Evolutionary conservation across 2,797 vertebrate genomes (phyloP).

Genomic region (Halcyon chelicuti): DNA sequence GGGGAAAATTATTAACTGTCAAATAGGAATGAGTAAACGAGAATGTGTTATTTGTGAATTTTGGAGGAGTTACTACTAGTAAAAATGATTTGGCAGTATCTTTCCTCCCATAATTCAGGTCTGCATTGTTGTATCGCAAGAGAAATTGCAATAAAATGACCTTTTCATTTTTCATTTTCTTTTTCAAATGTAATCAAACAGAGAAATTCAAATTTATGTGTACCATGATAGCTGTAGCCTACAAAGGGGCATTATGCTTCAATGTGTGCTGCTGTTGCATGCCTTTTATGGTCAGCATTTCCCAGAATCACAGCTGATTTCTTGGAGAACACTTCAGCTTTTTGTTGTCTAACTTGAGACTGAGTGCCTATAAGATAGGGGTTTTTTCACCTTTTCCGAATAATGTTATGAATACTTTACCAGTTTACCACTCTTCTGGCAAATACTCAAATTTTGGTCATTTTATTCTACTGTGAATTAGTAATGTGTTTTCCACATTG

Average conservation of each 20-base stretch:
- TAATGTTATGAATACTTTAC: neutral
- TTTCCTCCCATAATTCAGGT: neutral
- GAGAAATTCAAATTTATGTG: neutral
- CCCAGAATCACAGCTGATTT: neutral
- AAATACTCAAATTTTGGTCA: neutral
- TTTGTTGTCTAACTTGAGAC: neutral
- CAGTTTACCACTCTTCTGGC: neutral
- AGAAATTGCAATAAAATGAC: neutral
- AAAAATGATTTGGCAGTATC: slow-evolving; percentile 19
- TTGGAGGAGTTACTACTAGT: slow-evolving; percentile 14
- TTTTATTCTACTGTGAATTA: neutral
- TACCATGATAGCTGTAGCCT: neutral
- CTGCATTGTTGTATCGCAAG: neutral
- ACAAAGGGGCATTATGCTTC: neutral
- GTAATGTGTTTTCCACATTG: neutral
- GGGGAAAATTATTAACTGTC: neutral
- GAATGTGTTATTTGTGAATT: slow-evolving; percentile 21
- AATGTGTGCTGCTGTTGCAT: neutral
- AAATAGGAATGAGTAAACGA: slow-evolving; percentile 27
- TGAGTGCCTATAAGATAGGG: neutral
- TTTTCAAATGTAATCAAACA: neutral
- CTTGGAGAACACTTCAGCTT: neutral
- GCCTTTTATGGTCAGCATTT: neutral
- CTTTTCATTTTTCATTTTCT: slow-evolving; percentile 24
- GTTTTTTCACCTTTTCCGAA: neutral